phyloP scores from a whole-genome alignment of 1,140 invertebrate species.

The Hyphantria cunea region DNA sequence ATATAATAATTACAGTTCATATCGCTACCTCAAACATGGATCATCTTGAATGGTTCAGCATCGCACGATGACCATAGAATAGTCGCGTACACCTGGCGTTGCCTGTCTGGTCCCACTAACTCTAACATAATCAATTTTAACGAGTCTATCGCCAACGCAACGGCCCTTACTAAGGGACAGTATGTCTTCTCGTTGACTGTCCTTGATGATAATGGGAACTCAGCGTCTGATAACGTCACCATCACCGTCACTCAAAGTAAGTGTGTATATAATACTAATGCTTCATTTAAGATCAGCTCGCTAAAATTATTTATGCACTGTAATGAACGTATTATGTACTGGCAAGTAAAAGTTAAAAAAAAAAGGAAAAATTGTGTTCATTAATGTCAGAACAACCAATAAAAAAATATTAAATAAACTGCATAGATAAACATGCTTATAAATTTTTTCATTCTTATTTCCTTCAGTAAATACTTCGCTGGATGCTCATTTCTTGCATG shows the following conservation, averaged over 20 bases:
- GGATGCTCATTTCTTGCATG: too few species aligned
- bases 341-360: too few species aligned
- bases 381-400: too few species aligned
- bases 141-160: slow-evolving; percentile 87
- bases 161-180: slow-evolving; percentile 90
- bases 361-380: too few species aligned
- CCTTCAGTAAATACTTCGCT: too few species aligned
- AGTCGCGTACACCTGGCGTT: slow-evolving; percentile 91
- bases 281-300: background rate
- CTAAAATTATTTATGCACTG: background rate
- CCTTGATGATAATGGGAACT: slow-evolving; percentile 92
- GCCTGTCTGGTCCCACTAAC: slow-evolving; percentile 85
- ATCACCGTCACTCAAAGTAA: slow-evolving; percentile 96
- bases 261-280: slow-evolving; percentile 2
- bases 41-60: slow-evolving; percentile 89
- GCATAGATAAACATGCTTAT: too few species aligned
- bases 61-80: slow-evolving; percentile 94
- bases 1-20: slow-evolving; percentile 84
- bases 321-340: too few species aligned
- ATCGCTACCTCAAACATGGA: slow-evolving; percentile 90
- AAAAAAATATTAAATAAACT: too few species aligned
- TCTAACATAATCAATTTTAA: slow-evolving; percentile 81
- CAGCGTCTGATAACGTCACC: slow-evolving; percentile 86
- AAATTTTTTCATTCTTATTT: too few species aligned
- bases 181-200: slow-evolving; percentile 94